Evolutionary conservation across 2,888 invertebrate species (phyloP), one percentile per base, ranked within the genome.

Genomic region (Mantis religiosa): DNA sequence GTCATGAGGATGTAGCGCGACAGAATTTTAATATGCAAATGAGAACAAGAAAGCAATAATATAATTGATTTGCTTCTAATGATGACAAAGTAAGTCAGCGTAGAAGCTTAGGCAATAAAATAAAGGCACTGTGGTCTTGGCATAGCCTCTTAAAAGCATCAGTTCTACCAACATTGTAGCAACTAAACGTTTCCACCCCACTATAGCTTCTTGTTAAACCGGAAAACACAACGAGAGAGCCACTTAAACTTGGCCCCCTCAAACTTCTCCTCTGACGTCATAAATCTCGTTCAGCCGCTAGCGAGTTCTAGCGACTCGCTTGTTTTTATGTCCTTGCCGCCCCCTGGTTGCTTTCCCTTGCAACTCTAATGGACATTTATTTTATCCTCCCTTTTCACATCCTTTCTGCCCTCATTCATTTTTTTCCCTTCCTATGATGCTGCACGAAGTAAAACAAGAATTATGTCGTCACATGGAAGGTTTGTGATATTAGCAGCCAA

Each of bases 181-280:
- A 71, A 71, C 54, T 71, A 71, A 71, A 71, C 54, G 54, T 71
- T 71, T 71, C 25, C 25, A 71, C 54, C 54, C 54, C 12, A 41
- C 54, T 71, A 71, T 25, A 71, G 54, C 54, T 20, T 71, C 54
- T 71, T 71, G 54, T 71, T 71, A 71, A 71, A 71, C 54, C 54
- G 54, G 54, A 71, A 71, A 71, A 71, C 54, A 71, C 54, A 71
- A 71, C 54, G 54, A 71, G 25, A 81, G 87, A 87, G 87, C 82
- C 87, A 82, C 87, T 87, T 87, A 86, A 86, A 86, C 15, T 54
- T 54, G 25, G 54, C 86, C 27, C 25, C 85, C 85, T n/a, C 81
- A 71, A 71, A 71, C 54, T 25, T 71, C 25, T 71, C 20, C 54
- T 20, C 54, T 71, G 81, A 28, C 81, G 87, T 34, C 82, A 87